phyloP scores from a whole-genome alignment of 2,888 invertebrate genomes.

The Leuctra nigra region DNA sequence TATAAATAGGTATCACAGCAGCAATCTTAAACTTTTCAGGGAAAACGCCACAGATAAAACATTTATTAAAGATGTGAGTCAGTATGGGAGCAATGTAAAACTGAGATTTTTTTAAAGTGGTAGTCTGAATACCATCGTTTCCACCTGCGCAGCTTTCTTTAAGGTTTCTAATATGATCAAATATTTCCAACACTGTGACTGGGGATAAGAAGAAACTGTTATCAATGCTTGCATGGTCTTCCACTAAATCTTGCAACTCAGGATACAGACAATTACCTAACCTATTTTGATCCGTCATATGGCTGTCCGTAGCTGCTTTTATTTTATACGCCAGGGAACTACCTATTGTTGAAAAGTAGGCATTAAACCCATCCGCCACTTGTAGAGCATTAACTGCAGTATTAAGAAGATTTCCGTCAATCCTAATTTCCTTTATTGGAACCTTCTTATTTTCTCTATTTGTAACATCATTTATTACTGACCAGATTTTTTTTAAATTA shows the following conservation, averaged over 20 bases:
- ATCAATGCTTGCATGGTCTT: no score
- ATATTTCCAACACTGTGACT: no score
- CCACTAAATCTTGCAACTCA: no score
- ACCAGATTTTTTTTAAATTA: background rate
- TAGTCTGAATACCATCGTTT: background rate
- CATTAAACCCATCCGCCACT: background rate
- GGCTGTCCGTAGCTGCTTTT: background rate
- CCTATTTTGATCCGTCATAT: background rate
- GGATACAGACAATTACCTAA: background rate
- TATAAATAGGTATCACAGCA: constrained; percentile 19
- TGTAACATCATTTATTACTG: background rate
- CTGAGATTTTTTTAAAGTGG: background rate
- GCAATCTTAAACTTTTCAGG: constrained; percentile 19
- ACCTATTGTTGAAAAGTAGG: background rate
- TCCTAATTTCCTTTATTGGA: background rate
- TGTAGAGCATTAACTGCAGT: background rate
- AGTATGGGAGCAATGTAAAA: background rate
- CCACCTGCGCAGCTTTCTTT: background rate
- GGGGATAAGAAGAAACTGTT: no score
- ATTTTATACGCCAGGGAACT: background rate
- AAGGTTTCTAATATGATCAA: background rate
- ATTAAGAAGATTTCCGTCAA: background rate
- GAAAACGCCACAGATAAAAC: background rate
- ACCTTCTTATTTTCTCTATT: background rate
- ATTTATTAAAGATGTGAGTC: constrained; percentile 9